Conservation (phyloP, 2,888 invertebrate species). For the Anoplius nigerrimus region DNA sequence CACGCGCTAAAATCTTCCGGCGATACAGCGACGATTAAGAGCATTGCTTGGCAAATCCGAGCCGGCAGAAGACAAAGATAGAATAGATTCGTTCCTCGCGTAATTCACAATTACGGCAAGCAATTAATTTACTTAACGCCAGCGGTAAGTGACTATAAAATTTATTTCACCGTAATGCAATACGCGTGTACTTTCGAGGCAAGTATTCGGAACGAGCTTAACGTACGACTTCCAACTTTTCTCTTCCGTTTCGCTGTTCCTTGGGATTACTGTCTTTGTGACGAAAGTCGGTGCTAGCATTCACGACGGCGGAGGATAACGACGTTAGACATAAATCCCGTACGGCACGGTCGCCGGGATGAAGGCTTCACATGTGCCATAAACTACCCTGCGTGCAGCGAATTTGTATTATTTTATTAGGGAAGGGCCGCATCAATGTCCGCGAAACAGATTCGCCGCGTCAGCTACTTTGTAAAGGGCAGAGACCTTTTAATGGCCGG, state of each 20-base stretch:
- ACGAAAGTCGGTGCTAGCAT: neutral
- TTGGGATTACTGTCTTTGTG: neutral
- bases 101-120: too few relatives aligned
- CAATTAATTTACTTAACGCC: too few relatives aligned
- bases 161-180: conserved; percentile 30
- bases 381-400: conserved; percentile 68
- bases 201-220: conserved; percentile 19
- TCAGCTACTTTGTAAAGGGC: conserved; percentile 45
- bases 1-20: too few relatives aligned
- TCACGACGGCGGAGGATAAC: neutral
- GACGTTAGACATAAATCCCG: neutral
- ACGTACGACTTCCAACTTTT: conserved; percentile 34
- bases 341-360: conserved; percentile 43
- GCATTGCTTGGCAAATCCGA: neutral
- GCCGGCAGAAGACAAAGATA: neutral
- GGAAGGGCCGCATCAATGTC: conserved; percentile 56
- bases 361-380: conserved; percentile 62
- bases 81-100: neutral
- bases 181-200: conserved; percentile 4
- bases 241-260: conserved; percentile 36
- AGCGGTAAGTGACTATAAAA: conserved; percentile 24
- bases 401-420: conserved; percentile 74
- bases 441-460: conserved; percentile 16
- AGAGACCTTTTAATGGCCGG: conserved; percentile 62
- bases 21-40: too few relatives aligned